These are phyloP conservation scores for Rosalia funebris DNA, from an alignment of 2,888 invertebrate genomes.

Conservation along the genomic window DNA sequence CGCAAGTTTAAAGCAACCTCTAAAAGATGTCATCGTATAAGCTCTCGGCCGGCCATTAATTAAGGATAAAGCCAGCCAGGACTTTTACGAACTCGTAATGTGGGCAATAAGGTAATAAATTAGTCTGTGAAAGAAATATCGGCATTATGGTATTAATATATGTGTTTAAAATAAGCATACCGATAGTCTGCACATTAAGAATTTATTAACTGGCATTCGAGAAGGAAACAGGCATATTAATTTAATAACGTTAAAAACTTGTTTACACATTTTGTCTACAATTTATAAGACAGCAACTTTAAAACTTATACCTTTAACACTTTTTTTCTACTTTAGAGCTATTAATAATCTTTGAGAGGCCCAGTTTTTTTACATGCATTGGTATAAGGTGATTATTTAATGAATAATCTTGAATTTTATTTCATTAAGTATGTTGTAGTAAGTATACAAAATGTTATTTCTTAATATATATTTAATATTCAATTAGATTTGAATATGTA, in stretches of 20 bases:
- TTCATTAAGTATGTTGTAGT: no score
- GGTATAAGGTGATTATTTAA: no score
- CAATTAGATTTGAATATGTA: no score
- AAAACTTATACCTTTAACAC: constrained; percentile 16
- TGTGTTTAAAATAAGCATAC: constrained; percentile 44
- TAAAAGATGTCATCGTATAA: neutral
- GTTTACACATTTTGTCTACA: constrained; percentile 43
- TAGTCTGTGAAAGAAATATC: constrained; percentile 45
- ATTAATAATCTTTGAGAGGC: no score
- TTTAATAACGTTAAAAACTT: constrained; percentile 50
- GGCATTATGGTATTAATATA: constrained; percentile 40
- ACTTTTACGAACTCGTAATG: constrained; percentile 13
- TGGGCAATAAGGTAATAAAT: constrained; percentile 29
- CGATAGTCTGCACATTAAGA: constrained; percentile 41
- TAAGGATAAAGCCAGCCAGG: constrained; percentile 6
- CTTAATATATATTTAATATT: no score
- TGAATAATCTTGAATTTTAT: no score
- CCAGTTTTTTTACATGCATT: no score
- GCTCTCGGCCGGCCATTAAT: constrained; percentile 9
- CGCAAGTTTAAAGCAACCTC: neutral
- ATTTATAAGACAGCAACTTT: constrained; percentile 36
- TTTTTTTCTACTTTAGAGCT: neutral
- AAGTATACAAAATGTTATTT: no score
- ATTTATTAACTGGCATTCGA: constrained; percentile 48
- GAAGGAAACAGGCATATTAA: constrained; percentile 52